Conservation (phyloP, 37 sponge, comb jelly and placozoan species). For the Hormiphora californensis region DNA sequence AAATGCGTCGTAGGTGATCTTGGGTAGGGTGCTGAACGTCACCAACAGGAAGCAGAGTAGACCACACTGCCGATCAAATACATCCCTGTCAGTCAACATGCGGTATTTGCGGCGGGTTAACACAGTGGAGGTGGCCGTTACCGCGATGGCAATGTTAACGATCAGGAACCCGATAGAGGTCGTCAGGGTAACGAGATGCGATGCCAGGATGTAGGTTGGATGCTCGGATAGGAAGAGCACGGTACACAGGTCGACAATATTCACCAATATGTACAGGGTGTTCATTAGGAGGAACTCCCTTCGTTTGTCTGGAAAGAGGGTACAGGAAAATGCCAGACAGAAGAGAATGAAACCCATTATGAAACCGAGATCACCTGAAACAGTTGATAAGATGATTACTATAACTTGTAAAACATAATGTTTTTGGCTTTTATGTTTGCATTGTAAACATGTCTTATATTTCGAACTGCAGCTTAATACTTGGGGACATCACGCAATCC, state of each 20-base stretch:
- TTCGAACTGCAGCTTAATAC: no score
- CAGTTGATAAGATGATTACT: no score
- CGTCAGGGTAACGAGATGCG: not conserved
- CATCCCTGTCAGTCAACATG: not conserved
- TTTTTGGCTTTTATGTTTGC: no score
- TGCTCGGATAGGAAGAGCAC: not conserved
- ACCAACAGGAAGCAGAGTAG: not conserved
- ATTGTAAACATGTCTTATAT: no score
- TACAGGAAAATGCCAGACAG: not conserved
- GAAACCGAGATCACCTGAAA: conserved; percentile 6
- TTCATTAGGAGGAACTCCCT: not conserved
- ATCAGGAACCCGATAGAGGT: not conserved
- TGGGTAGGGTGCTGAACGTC: not conserved
- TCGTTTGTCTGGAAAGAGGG: not conserved
- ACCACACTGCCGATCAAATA: not conserved
- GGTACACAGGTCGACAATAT: not conserved
- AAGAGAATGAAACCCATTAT: not conserved
- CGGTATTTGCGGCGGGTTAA: not conserved
- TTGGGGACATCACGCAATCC: no score
- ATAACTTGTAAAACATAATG: no score
- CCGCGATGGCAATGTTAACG: not conserved
- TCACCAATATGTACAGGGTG: not conserved
- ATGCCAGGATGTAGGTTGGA: not conserved
- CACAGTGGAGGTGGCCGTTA: not conserved
- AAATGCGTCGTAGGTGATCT: not conserved